phyloP scores from a whole-genome alignment of 1,140 invertebrate genomes.

The Trichonephila inaurata region DNA sequence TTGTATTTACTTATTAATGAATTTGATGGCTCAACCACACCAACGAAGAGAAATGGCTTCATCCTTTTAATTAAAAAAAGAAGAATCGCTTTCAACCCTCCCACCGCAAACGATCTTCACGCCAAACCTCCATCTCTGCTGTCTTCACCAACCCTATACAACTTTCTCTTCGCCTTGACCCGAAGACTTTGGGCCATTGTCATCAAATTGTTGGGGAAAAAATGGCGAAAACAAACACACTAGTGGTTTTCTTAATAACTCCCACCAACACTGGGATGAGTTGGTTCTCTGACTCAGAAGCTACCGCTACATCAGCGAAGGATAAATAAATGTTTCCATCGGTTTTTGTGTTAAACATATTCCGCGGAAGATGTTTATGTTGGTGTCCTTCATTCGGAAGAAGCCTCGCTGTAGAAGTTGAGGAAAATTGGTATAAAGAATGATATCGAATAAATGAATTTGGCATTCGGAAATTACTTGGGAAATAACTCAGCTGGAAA shows the following conservation, averaged over 20 bases:
- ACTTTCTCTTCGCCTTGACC: slow-evolving; percentile 15
- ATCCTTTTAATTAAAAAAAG: neutral
- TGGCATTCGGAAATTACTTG: neutral
- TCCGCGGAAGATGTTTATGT: neutral
- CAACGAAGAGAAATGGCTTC: neutral
- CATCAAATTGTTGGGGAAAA: neutral
- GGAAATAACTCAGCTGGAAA: neutral
- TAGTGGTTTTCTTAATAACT: neutral
- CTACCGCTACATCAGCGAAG: neutral
- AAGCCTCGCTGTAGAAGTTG: neutral
- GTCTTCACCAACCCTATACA: neutral
- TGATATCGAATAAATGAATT: neutral
- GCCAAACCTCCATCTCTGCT: neutral
- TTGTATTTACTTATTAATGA: neutral
- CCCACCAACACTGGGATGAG: neutral
- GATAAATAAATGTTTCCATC: neutral
- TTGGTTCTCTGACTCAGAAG: neutral
- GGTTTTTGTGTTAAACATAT: neutral
- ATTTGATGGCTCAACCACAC: neutral
- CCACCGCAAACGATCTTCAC: neutral
- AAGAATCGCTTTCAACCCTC: neutral
- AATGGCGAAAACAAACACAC: neutral
- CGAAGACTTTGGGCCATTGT: neutral
- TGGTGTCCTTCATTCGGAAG: neutral
- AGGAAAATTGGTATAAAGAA: neutral